Evolutionary conservation across 2,797 vertebrate species (phyloP).

Genomic region (Eurystomus glaucurus): DNA sequence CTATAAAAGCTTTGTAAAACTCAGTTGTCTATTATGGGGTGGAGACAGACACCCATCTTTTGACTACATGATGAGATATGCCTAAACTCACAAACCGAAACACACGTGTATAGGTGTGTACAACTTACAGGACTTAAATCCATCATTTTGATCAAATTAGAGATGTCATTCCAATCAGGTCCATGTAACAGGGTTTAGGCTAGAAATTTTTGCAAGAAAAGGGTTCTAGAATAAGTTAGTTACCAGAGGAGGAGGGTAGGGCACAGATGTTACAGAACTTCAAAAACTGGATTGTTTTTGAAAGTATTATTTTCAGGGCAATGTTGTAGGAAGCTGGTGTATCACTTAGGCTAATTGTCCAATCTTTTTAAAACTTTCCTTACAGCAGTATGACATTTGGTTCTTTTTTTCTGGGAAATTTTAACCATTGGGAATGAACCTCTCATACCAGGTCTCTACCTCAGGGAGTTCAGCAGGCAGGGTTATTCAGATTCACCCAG

Average conservation of each 20-base stretch:
- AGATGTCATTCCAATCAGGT: neutral
- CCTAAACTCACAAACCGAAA: neutral
- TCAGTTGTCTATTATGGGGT: neutral
- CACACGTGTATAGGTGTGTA: accelerated
- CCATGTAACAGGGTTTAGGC: neutral
- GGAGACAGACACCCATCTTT: neutral
- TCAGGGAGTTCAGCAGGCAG: neutral
- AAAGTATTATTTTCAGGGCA: neutral
- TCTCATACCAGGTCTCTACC: neutral
- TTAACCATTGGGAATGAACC: neutral
- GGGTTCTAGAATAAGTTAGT: neutral
- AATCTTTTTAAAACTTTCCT: neutral
- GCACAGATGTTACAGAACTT: neutral
- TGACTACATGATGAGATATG: neutral
- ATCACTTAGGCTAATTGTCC: neutral
- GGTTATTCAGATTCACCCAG: neutral
- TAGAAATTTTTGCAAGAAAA: neutral
- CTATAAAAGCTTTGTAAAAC: neutral
- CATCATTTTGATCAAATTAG: neutral
- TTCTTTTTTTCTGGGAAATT: neutral
- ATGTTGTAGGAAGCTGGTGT: neutral
- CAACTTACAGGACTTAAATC: neutral
- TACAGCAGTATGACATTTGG: neutral
- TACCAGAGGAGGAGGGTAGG: accelerated
- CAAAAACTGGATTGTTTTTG: neutral